Percentiles rank a stretch among this genome's conserved stretches.
phyloP scores from a whole-genome alignment of 2,113 vertebrate genomes.

The Tachycineta bicolor region DNA sequence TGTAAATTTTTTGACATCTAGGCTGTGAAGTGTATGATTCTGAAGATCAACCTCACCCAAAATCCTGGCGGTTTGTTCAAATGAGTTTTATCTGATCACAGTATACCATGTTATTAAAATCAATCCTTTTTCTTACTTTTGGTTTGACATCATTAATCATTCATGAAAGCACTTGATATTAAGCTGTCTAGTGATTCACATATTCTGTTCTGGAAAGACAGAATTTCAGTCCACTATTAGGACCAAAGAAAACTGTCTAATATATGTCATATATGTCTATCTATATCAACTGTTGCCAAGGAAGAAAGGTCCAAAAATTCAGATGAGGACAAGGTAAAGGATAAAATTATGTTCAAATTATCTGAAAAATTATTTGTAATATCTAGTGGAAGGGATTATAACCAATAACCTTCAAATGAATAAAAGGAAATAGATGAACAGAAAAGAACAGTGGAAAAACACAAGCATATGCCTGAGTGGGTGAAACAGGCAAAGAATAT shows the following conservation, averaged over 20 bases:
- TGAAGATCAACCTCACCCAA: not conserved
- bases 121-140: not conserved
- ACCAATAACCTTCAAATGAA: not conserved
- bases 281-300: not conserved
- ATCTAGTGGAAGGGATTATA: not conserved
- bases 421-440: not conserved
- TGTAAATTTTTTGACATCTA: not conserved
- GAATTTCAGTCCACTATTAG: not conserved
- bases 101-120: not conserved
- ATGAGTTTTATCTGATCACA: not conserved
- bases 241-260: not conserved
- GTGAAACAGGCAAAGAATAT: not conserved
- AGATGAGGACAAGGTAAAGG: not conserved
- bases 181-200: not conserved
- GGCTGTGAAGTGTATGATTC: not conserved
- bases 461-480: not conserved
- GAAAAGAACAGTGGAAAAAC: not conserved
- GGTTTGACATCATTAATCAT: not conserved
- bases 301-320: not conserved
- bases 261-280: not conserved
- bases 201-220: not conserved
- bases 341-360: not conserved
- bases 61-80: not conserved
- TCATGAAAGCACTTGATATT: not conserved
- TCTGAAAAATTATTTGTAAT: not conserved